A percentile compares a stretch with the other conserved stretches of the same genome.
Conservation (phyloP, 2,888 invertebrate species). For the Choreutis nemorana region DNA sequence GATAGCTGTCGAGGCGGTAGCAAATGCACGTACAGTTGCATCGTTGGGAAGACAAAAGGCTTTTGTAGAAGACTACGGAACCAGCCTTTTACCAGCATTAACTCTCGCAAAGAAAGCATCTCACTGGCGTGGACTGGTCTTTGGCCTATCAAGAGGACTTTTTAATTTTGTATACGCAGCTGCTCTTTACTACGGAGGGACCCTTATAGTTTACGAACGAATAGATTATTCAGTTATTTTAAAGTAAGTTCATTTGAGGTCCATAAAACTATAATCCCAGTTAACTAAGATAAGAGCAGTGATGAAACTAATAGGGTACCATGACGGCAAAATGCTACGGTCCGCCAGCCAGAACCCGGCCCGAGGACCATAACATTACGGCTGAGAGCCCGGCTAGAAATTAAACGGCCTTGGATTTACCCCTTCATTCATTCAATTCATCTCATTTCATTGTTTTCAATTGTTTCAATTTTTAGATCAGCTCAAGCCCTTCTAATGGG, state of each 20-base stretch:
- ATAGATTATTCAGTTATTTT: conserved; percentile 69
- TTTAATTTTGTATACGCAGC: conserved; percentile 78
- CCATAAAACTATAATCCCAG: no score
- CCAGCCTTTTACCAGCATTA: conserved; percentile 68
- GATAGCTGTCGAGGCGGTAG: conserved; percentile 81
- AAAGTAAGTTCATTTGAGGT: no score
- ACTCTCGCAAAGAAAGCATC: conserved; percentile 63
- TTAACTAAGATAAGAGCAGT: no score
- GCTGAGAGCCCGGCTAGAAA: no score
- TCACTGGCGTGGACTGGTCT: conserved; percentile 74
- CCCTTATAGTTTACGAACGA: conserved; percentile 67
- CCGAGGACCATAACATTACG: no score
- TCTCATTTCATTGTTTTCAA: no score
- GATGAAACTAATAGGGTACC: no score
- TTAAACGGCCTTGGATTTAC: no score
- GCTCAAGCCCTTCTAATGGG: conserved; percentile 77
- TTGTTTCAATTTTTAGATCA: no score
- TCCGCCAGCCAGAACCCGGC: no score
- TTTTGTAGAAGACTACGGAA: conserved; percentile 71
- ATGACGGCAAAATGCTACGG: no score
- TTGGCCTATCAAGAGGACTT: conserved; percentile 75
- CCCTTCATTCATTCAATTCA: no score
- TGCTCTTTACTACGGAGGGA: conserved; percentile 76
- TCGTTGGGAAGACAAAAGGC: conserved; percentile 75
- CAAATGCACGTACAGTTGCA: conserved; percentile 80